These are phyloP conservation scores for Congeria kusceri DNA, from an alignment of 2,888 invertebrate species.

Conservation along the genomic window DNA sequence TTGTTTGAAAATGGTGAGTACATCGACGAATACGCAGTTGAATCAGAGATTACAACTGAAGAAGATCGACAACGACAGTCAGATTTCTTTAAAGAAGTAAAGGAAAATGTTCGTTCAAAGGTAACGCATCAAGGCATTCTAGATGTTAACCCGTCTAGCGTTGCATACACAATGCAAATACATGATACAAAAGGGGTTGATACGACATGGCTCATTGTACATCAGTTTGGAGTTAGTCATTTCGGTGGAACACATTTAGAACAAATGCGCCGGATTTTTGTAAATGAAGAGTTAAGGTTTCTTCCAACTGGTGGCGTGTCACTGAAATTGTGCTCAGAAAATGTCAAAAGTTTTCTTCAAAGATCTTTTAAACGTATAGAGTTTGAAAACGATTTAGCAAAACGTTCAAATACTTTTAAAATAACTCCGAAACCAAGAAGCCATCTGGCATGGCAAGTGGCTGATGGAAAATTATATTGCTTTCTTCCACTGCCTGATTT, in stretches of 20 bases:
- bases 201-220: constrained; percentile 70
- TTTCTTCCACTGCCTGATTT: constrained; percentile 77
- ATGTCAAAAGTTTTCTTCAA: too few species aligned
- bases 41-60: not conserved
- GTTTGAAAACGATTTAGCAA: too few species aligned
- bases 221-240: constrained; percentile 69
- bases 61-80: not conserved
- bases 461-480: constrained; percentile 57
- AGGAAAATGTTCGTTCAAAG: not conserved
- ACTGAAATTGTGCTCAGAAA: constrained; percentile 35
- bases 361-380: too few species aligned
- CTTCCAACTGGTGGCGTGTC: constrained; percentile 13
- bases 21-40: not conserved
- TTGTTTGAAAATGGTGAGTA: not conserved
- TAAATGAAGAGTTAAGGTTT: constrained; percentile 1
- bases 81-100: not conserved
- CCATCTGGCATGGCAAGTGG: not conserved
- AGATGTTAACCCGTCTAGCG: not conserved
- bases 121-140: too few species aligned
- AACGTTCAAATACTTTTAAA: too few species aligned
- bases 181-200: constrained; percentile 3
- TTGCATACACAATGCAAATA: constrained; percentile 16
- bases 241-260: not conserved
- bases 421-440: not conserved
- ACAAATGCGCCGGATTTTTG: not conserved